These are phyloP conservation scores for Cryptophagus acutangulus DNA, from an alignment of 2,888 invertebrate genomes.

Conservation along the genomic window DNA sequence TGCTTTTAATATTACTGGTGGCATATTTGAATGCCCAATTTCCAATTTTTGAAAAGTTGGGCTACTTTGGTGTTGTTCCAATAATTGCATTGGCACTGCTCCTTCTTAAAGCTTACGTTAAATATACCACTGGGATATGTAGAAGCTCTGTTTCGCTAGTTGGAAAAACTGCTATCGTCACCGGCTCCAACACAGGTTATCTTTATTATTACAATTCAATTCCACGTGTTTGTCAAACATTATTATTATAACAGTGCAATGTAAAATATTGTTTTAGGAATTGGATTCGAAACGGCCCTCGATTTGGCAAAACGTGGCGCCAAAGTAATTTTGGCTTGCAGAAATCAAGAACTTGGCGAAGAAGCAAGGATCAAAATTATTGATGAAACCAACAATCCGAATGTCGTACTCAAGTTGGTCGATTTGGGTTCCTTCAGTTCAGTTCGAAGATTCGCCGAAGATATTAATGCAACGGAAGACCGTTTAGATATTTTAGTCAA, in stretches of 20 bases:
- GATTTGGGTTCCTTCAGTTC: conserved; percentile 76
- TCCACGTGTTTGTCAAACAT: too few species aligned
- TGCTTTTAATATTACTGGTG: too few species aligned
- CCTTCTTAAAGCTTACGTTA: neutral
- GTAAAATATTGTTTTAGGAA: conserved; percentile 56
- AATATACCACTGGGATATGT: conserved; percentile 23
- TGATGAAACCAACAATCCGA: conserved; percentile 63
- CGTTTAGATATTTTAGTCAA: conserved; percentile 79
- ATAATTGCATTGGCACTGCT: too few species aligned
- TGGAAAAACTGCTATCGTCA: conserved; percentile 41
- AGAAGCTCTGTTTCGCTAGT: conserved; percentile 35
- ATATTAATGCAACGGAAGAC: conserved; percentile 67
- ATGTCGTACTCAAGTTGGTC: conserved; percentile 67
- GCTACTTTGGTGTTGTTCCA: too few species aligned
- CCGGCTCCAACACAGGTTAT: conserved; percentile 39
- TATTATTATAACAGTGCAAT: too few species aligned
- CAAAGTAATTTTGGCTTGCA: conserved; percentile 79
- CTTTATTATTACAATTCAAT: neutral
- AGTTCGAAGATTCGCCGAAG: conserved; percentile 76
- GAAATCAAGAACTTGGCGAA: conserved; percentile 44
- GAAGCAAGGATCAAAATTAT: conserved; percentile 55
- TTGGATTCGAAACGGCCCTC: conserved; percentile 74
- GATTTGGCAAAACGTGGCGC: conserved; percentile 74
- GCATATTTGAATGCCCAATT: too few species aligned
- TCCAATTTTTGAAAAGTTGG: too few species aligned